Evolutionary conservation across 2,888 invertebrate species (phyloP).

Genomic region (Pristionchus japonicus): DNA sequence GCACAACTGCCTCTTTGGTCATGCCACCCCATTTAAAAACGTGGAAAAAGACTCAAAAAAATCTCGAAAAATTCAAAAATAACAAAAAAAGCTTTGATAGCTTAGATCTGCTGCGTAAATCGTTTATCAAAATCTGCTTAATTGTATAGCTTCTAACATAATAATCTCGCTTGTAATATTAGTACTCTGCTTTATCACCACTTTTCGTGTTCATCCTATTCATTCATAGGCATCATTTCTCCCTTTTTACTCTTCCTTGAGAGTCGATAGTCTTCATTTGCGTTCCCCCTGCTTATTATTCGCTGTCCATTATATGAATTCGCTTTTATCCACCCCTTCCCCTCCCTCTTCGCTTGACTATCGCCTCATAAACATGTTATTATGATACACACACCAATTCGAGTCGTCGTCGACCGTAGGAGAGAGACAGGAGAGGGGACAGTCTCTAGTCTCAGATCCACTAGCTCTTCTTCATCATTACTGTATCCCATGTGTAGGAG

Average conservation of each 20-base stretch:
- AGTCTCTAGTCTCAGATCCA: neutral
- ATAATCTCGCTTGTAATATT: neutral
- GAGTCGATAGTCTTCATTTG: neutral
- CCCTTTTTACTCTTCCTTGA: neutral
- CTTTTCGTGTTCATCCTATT: neutral
- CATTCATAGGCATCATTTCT: slow-evolving; percentile 21
- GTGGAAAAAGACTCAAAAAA: slow-evolving; percentile 3
- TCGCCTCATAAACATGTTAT: slow-evolving; percentile 40
- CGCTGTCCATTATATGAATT: slow-evolving; percentile 28
- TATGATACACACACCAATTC: slow-evolving; percentile 35
- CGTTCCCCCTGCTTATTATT: slow-evolving; percentile 4
- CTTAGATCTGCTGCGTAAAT: neutral
- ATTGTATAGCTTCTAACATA: slow-evolving; percentile 35
- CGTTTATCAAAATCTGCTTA: neutral
- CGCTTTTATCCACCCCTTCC: slow-evolving; percentile 21
- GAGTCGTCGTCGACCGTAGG: neutral
- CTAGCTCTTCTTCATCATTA: neutral
- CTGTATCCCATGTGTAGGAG: neutral
- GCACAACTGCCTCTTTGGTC: neutral
- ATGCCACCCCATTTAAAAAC: neutral
- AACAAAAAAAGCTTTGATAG: slow-evolving; percentile 21
- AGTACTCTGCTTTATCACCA: neutral
- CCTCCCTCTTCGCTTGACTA: neutral
- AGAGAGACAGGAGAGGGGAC: neutral
- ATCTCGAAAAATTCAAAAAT: neutral